Evolutionary conservation across 2,888 invertebrate species (phyloP), one percentile per base, ranked within the genome.

Genomic region (Melikaiella ostensackeni): DNA sequence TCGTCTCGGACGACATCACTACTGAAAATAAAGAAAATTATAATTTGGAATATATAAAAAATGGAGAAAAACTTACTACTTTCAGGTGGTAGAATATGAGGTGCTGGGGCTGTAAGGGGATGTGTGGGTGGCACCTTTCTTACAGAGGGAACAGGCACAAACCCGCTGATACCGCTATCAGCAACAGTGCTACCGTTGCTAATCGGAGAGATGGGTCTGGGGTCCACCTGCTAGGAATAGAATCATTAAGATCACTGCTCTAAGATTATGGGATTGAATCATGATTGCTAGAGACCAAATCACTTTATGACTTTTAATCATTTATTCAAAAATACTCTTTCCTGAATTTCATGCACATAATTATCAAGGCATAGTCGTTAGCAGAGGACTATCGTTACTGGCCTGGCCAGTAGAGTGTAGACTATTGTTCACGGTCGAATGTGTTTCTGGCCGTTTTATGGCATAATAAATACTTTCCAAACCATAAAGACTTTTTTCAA

Each of bases 101-200:
- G 66, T 21, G 81, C 46, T 21, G 83, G 61, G 79, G 75, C 84
- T 78, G 92, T 91, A 81, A 93, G 94, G 76, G 93, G 93, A 91
- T 93, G 92, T 50, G 92, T 84, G 21, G 92, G 89, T 74, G 91
- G 87, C 82, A 92, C 82, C 86, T 92, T 93, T 82, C 92, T 91
- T 77, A 91, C 87, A 85, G 93, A 88, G 77, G 92, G 88, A 79
- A 91, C 88, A 81, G 89, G 87, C 79, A 90, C 87, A 70, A 80
- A 75, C 70, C 78, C 79, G 78, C 89, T 88, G 38, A 86, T 85
- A 2, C 89, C 89, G 84, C 93, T 91, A 46, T 84, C 83, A 24
- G 81, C 77, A 9, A 83, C 84, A 61, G 80, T 86, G 77, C 83
- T 84, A 35, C 81, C 84, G 64, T 94, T 92, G 89, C 95, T 92